Percentiles rank a stretch among this genome's conserved stretches.
Evolutionary conservation across 2,113 vertebrate species (phyloP).

Genomic region (Rhabdomys dilectus): DNA sequence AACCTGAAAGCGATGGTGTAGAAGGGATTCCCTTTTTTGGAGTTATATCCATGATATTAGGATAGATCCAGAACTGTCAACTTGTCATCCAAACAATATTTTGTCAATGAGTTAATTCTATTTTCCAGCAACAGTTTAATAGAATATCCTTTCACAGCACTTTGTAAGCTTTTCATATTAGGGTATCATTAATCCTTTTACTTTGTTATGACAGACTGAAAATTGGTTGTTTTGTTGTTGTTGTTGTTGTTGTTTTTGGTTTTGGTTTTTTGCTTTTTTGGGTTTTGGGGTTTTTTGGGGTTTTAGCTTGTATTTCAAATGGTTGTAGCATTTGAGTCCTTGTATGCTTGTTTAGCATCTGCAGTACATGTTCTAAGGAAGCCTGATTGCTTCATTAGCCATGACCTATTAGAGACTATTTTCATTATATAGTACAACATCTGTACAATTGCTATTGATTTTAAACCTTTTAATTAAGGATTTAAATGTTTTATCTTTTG

Average conservation of each 20-base stretch:
- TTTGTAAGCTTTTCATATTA: background rate
- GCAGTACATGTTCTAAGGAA: background rate
- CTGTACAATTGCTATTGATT: background rate
- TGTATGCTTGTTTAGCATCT: background rate
- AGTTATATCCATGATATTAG: accelerated
- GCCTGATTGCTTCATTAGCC: background rate
- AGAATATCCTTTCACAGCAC: background rate
- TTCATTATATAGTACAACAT: background rate
- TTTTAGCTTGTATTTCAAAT: conserved; percentile 42
- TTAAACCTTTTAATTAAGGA: background rate
- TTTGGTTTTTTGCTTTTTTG: background rate
- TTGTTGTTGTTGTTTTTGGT: too few species aligned
- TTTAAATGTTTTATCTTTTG: background rate
- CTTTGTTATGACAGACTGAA: background rate
- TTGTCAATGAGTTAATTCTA: background rate
- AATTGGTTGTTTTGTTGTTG: background rate
- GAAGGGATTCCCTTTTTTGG: background rate
- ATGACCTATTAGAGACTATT: background rate
- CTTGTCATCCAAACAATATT: background rate
- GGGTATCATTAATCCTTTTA: background rate
- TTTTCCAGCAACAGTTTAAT: background rate
- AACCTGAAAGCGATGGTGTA: background rate
- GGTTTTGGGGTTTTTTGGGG: background rate
- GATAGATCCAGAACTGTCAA: background rate
- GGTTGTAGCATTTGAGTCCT: background rate